Evolutionary conservation across 2,888 invertebrate species (phyloP).

Genomic region (Chymomyza fuscimana): DNA sequence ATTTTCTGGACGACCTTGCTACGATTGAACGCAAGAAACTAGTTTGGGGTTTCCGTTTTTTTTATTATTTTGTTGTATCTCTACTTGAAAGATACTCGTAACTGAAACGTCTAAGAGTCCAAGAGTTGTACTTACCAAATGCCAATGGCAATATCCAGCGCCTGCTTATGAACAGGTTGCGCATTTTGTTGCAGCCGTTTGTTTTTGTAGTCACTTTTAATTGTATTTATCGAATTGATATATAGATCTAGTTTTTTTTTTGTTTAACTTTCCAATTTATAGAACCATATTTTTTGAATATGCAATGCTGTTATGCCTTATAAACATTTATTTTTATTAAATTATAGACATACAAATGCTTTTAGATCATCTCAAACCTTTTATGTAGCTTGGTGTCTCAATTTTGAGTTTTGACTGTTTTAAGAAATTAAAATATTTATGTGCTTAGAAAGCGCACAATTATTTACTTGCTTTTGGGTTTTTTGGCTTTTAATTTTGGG

Average conservation of each 20-base stretch:
- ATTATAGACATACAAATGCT: too few species aligned
- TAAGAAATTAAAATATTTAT: slow-evolving; percentile 2
- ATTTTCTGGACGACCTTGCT: slow-evolving; percentile 59
- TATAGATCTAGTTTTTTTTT: not conserved
- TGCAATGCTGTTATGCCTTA: not conserved
- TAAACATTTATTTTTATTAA: too few species aligned
- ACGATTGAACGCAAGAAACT: slow-evolving; percentile 43
- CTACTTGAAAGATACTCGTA: slow-evolving; percentile 2
- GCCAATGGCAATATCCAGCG: slow-evolving; percentile 64
- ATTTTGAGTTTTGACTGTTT: not conserved
- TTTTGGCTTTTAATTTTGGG: slow-evolving; percentile 4
- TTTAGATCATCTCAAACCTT: not conserved
- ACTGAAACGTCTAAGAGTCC: slow-evolving; percentile 14
- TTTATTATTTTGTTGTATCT: not conserved
- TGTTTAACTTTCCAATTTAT: slow-evolving; percentile 18
- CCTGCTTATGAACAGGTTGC: slow-evolving; percentile 30
- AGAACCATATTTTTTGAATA: slow-evolving; percentile 46
- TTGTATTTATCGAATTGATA: slow-evolving; percentile 11
- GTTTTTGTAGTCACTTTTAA: slow-evolving; percentile 5
- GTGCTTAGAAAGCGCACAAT: slow-evolving; percentile 45
- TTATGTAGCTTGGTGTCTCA: not conserved
- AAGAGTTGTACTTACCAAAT: slow-evolving; percentile 61
- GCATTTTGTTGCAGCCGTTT: slow-evolving; percentile 38
- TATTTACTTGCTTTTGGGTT: slow-evolving; percentile 29
- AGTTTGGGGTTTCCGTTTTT: not conserved